A percentile compares a stretch with the other conserved stretches of the same genome.
phyloP scores from a whole-genome alignment of 2,888 invertebrate species.

The Scaptomyza cyrtandrae region DNA sequence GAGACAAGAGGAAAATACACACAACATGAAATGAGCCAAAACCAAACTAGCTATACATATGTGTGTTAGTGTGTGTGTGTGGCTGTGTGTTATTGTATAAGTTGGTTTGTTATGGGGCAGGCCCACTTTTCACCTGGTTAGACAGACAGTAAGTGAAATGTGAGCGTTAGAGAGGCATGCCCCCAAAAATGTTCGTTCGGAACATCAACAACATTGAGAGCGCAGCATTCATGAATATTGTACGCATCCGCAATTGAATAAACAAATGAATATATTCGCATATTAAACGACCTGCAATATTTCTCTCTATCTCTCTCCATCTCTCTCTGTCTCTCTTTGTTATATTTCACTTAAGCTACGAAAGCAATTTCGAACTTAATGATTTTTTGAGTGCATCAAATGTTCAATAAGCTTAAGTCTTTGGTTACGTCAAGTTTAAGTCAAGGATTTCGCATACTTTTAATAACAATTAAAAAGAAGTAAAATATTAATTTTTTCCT shows the following conservation, averaged over 20 bases:
- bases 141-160: constrained; percentile 21
- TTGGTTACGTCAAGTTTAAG: no score
- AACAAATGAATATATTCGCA: constrained; percentile 53
- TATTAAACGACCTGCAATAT: constrained; percentile 40
- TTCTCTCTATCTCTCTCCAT: neutral
- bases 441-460: no score
- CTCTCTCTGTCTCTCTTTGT: neutral
- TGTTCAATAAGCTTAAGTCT: neutral
- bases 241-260: constrained; percentile 56
- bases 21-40: constrained; percentile 28
- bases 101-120: no score
- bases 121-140: neutral
- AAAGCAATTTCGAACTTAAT: no score
- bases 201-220: constrained; percentile 23
- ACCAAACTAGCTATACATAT: neutral
- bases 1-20: no score
- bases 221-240: constrained; percentile 36
- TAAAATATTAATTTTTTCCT: no score
- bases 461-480: no score
- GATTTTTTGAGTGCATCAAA: neutral
- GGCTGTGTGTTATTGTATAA: no score
- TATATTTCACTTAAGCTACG: no score
- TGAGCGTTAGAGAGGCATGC: constrained; percentile 9
- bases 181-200: constrained; percentile 20
- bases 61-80: no score